Percentiles rank a stretch among this genome's conserved stretches.
phyloP scores from a whole-genome alignment of 2,113 vertebrate genomes.

The Plotosus lineatus region DNA sequence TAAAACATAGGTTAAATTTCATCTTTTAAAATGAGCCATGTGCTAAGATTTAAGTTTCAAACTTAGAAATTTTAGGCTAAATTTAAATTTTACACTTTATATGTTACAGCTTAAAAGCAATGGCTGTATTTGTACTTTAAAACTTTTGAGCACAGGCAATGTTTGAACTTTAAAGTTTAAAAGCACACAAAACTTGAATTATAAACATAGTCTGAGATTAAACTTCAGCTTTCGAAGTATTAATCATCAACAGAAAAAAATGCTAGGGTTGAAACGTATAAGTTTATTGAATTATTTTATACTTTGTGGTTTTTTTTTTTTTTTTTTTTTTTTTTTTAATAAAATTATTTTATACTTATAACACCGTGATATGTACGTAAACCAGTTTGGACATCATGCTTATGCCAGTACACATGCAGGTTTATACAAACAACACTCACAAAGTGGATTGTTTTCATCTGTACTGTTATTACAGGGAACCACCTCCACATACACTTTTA shows the following conservation, averaged over 20 bases:
- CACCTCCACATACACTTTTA: neutral
- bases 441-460: neutral
- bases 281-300: no score
- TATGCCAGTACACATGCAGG: neutral
- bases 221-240: no score
- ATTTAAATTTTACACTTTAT: neutral
- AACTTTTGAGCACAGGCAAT: neutral
- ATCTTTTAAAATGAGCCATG: neutral
- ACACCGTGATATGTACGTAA: neutral
- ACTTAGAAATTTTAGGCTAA: neutral
- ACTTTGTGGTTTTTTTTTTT: no score
- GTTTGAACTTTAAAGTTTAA: neutral
- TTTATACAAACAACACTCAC: constrained; percentile 2
- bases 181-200: neutral
- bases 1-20: neutral
- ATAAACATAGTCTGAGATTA: neutral
- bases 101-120: no score
- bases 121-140: no score
- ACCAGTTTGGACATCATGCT: neutral
- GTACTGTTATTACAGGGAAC: neutral
- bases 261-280: no score
- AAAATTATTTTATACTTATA: no score
- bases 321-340: no score
- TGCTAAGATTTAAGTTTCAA: neutral
- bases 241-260: no score